These are phyloP conservation scores for Dynastes hyllus DNA, from an alignment of 2,888 invertebrate species.

Conservation along the genomic window DNA sequence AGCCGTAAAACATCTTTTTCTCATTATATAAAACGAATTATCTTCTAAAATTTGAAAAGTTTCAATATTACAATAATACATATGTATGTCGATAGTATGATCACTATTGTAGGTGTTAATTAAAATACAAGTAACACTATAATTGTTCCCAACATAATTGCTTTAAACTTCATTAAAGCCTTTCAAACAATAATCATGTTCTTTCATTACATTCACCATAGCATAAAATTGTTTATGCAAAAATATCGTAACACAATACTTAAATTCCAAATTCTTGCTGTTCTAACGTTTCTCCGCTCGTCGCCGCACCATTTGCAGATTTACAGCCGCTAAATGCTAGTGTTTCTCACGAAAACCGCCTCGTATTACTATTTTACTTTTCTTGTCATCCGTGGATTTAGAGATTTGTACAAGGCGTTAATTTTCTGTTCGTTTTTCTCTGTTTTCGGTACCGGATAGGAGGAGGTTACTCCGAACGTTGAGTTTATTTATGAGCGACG, in stretches of 20 bases:
- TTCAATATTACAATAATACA: too few relatives aligned
- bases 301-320: conserved; percentile 28
- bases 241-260: conserved; percentile 46
- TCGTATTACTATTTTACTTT: conserved; percentile 47
- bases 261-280: conserved; percentile 39
- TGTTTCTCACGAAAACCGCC: conserved; percentile 47
- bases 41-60: too few relatives aligned
- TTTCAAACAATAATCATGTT: background rate
- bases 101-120: too few relatives aligned
- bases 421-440: conserved; percentile 35
- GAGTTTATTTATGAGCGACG: conserved; percentile 37
- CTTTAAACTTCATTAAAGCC: background rate
- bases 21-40: too few relatives aligned
- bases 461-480: conserved; percentile 18
- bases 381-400: conserved; percentile 47
- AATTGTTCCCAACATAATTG: background rate
- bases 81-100: too few relatives aligned
- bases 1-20: too few relatives aligned
- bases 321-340: conserved; percentile 44
- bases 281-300: conserved; percentile 24
- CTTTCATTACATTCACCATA: conserved; percentile 3
- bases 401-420: conserved; percentile 47
- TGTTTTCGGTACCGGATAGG: conserved; percentile 29
- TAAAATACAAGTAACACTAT: too few relatives aligned
- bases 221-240: too few relatives aligned